A percentile compares a stretch with the other conserved stretches of the same genome.
These are phyloP conservation scores for Eledone cirrhosa DNA, from an alignment of 2,888 invertebrate genomes.

Conservation along the genomic window DNA sequence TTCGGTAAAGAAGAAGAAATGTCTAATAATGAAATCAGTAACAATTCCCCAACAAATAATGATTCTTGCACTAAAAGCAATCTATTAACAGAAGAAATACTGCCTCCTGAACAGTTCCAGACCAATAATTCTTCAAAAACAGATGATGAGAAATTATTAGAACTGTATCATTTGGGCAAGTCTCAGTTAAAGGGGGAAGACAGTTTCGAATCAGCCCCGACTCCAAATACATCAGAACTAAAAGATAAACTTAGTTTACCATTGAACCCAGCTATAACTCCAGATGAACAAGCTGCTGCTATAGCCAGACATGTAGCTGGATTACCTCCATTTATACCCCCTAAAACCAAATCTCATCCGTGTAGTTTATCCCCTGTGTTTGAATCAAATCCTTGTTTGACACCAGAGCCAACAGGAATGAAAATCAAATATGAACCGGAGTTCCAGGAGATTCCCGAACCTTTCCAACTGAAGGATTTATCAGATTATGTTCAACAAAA, in stretches of 20 bases:
- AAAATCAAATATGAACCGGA: not conserved
- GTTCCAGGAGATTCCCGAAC: not conserved
- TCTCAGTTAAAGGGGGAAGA: not conserved
- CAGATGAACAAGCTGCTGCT: constrained; percentile 49
- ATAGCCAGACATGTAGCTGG: constrained; percentile 51
- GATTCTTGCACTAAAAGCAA: constrained; percentile 29
- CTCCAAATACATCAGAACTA: constrained; percentile 38
- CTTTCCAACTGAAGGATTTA: constrained; percentile 24
- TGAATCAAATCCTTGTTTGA: constrained; percentile 36
- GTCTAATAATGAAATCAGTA: not conserved
- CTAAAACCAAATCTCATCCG: constrained; percentile 52
- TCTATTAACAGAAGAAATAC: not conserved
- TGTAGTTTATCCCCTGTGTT: constrained; percentile 50
- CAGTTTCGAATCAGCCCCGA: not conserved
- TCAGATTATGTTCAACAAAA: constrained; percentile 36
- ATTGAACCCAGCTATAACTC: constrained; percentile 37
- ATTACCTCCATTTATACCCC: constrained; percentile 56
- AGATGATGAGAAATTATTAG: constrained; percentile 60
- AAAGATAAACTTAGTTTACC: constrained; percentile 44
- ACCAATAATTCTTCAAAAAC: constrained; percentile 48
- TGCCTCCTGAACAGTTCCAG: constrained; percentile 4
- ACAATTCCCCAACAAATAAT: constrained; percentile 28
- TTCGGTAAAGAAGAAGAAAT: constrained; percentile 7
- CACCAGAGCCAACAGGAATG: not conserved
- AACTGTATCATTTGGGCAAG: constrained; percentile 44